A percentile compares a stretch with the other conserved stretches of the same genome.
Evolutionary conservation across 2,113 vertebrate species (phyloP).

Genomic region (Cyphomyrus plagiostoma): DNA sequence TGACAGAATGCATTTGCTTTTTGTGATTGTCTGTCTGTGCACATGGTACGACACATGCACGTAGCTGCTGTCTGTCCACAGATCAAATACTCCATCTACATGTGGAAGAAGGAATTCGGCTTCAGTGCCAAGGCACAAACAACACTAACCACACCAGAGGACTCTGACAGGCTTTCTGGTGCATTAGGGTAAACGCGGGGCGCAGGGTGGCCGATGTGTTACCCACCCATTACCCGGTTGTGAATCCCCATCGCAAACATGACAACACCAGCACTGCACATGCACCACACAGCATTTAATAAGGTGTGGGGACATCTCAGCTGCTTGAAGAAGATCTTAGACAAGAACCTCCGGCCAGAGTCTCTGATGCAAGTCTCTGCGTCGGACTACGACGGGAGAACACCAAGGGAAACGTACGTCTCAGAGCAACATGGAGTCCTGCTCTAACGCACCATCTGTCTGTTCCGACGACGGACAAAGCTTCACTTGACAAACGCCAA

Average conservation of each 20-base stretch:
- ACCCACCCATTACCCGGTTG: background rate
- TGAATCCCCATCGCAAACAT: background rate
- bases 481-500: slow-evolving; percentile 23
- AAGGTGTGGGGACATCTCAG: background rate
- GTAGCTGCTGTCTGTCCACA: background rate
- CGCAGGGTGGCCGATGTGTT: background rate
- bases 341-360: background rate
- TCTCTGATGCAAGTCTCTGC: background rate
- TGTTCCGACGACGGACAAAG: slow-evolving; percentile 11
- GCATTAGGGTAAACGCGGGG: background rate
- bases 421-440: background rate
- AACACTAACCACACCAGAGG: background rate
- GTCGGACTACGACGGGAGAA: background rate
- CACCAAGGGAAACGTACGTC: background rate
- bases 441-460: background rate
- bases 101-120: background rate
- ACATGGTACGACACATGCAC: background rate
- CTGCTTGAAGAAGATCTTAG: background rate
- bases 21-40: background rate
- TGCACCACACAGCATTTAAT: background rate
- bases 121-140: background rate
- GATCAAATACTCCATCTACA: background rate
- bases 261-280: background rate
- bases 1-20: background rate
- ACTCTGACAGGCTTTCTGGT: background rate